These are phyloP conservation scores for Eupithecia centaureata DNA, from an alignment of 2,888 invertebrate species.

Conservation along the genomic window DNA sequence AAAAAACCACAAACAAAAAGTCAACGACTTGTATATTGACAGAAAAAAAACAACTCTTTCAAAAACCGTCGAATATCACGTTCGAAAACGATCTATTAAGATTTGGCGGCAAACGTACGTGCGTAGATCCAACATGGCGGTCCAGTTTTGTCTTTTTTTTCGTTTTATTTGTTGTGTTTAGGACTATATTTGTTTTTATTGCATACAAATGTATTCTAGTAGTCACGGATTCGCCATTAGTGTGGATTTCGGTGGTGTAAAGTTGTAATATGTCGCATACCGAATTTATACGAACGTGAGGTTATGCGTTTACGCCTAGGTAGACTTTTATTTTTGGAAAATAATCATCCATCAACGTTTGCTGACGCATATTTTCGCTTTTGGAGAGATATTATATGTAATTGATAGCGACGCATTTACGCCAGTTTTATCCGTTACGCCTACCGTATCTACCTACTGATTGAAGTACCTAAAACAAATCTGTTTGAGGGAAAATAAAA, in stretches of 20 bases:
- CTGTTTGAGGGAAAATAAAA: too few species aligned
- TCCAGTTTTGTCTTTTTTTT: constrained; percentile 54
- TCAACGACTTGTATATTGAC: constrained; percentile 55
- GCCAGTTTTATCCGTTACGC: too few species aligned
- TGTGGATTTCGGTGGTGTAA: constrained; percentile 51
- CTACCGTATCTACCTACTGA: too few species aligned
- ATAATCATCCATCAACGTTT: not conserved
- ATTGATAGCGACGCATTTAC: too few species aligned
- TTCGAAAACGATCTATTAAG: constrained; percentile 81
- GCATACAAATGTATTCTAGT: constrained; percentile 69
- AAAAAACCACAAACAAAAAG: constrained; percentile 46
- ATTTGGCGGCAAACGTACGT: constrained; percentile 68
- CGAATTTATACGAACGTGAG: constrained; percentile 38
- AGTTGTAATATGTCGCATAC: constrained; percentile 50
- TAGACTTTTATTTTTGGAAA: constrained; percentile 16
- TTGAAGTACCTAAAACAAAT: too few species aligned
- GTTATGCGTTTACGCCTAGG: constrained; percentile 23
- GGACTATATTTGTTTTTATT: constrained; percentile 81
- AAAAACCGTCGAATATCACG: constrained; percentile 67
- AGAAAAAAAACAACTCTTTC: constrained; percentile 51
- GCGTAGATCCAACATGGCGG: constrained; percentile 54
- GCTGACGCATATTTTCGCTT: not conserved
- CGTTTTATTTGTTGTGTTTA: constrained; percentile 73
- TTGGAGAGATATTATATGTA: too few species aligned
- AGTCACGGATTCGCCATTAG: constrained; percentile 79